Conservation (phyloP, 2,888 invertebrate species). For the Pycnomerus fuliginosus region DNA sequence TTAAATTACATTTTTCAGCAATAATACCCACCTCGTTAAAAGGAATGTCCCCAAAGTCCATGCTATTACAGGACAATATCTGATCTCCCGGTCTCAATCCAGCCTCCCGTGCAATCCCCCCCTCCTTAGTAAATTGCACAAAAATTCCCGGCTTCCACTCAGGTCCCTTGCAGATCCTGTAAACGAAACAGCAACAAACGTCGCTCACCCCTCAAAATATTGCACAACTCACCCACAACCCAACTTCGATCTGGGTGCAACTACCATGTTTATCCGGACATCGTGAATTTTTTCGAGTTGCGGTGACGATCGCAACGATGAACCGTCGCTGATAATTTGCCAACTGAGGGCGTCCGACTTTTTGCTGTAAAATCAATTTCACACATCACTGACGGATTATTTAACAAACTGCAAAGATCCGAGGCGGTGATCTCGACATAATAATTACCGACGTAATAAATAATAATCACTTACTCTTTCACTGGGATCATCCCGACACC, state of each 20-base stretch:
- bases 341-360: conserved; percentile 77
- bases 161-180: conserved; percentile 80
- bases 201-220: neutral
- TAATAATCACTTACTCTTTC: conserved; percentile 77
- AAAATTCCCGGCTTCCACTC: conserved; percentile 86
- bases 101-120: conserved; percentile 84
- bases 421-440: neutral
- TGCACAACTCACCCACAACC: conserved; percentile 71
- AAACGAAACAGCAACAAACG: no score
- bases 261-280: conserved; percentile 73
- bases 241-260: conserved; percentile 78
- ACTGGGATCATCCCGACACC: conserved; percentile 93
- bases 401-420: neutral
- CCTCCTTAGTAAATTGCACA: conserved; percentile 86
- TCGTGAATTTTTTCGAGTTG: conserved; percentile 62
- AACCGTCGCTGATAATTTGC: conserved; percentile 70
- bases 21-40: conserved; percentile 74
- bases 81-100: conserved; percentile 90
- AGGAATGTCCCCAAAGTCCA: conserved; percentile 72
- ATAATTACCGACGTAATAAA: conserved; percentile 8
- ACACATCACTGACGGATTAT: no score
- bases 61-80: conserved; percentile 85
- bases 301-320: conserved; percentile 59
- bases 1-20: no score
- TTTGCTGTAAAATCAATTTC: conserved; percentile 57